Evolutionary conservation across 2,888 invertebrate species (phyloP), one percentile per base, ranked within the genome.

Genomic region (Platynereis dumerilii): DNA sequence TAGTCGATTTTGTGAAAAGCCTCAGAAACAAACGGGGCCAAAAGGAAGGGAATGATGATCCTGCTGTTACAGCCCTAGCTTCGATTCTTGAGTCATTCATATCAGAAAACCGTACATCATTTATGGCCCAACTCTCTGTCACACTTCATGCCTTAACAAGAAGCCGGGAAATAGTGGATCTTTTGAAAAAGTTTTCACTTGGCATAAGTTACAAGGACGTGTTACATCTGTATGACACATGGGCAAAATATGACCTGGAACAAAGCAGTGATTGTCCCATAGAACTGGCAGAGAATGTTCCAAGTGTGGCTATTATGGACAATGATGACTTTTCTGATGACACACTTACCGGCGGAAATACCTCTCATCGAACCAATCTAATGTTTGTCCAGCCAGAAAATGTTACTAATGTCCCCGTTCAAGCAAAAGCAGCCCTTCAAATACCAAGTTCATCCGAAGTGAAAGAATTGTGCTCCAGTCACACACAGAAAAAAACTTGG

Each of bases 201-300:
- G 28, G 56, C 56, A 56, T 56, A 7, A 56, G 56, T n/a, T 56
- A 27, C 56, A 56, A 56, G 10, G 28, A 56, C 17, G 56, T 56
- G n/a, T 27, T 56, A 12, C 34, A 34, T 34, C 34, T 34, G 34
- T 34, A 34, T 34, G 34, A 34, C 12, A 12, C 34, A 5, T 34
- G 34, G 34, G 34, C 34, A 7, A 12, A 34, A 34, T 12, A 34
- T 34, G 34, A 34, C 12, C 5, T 34, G 7, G 12, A 5, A 7
- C 7, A 5, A 34, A 34, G 12, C 12, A 34, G 12, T 12, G 12
- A 7, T 27, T 26, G 24, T 17, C 56, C 56, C 5, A 12, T 24
- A n/a, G 26, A 27, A 56, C 26, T 27, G 3, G 56, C 56, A 5
- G 7, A 56, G 7, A 27, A 27, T 26, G 22, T 26, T 22, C 56